Conservation (phyloP, 2,113 vertebrate genomes). For the Aphelocoma coerulescens region DNA sequence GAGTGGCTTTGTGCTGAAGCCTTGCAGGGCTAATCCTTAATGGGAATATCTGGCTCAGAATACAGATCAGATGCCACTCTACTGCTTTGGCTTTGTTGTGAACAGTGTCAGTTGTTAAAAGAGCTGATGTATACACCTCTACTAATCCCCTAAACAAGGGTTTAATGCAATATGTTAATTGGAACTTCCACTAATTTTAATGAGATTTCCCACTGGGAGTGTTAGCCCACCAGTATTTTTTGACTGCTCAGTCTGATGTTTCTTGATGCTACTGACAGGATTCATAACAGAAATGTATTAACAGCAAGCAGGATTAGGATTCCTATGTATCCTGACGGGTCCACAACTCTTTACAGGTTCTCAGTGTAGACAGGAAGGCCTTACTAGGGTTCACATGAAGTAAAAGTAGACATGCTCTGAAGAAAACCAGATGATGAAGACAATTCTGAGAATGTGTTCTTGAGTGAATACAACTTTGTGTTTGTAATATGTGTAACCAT, state of each 20-base stretch:
- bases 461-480: not conserved
- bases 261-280: not conserved
- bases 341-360: not conserved
- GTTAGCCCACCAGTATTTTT: not conserved
- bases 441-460: constrained; percentile 9
- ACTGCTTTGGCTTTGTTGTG: not conserved
- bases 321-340: not conserved
- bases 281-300: not conserved
- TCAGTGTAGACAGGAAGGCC: not conserved
- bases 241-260: not conserved
- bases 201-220: not conserved
- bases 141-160: not conserved
- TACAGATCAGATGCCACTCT: not conserved
- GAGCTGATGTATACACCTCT: not conserved
- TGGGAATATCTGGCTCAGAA: not conserved
- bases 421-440: not conserved
- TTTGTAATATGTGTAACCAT: not conserved
- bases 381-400: not conserved
- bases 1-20: not conserved
- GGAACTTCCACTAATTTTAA: not conserved
- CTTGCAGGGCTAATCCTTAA: not conserved
- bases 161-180: not conserved
- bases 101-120: not conserved
- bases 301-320: not conserved
- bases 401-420: not conserved